Evolutionary conservation across 2,888 invertebrate genomes (phyloP).

Genomic region (Acronicta leporina): DNA sequence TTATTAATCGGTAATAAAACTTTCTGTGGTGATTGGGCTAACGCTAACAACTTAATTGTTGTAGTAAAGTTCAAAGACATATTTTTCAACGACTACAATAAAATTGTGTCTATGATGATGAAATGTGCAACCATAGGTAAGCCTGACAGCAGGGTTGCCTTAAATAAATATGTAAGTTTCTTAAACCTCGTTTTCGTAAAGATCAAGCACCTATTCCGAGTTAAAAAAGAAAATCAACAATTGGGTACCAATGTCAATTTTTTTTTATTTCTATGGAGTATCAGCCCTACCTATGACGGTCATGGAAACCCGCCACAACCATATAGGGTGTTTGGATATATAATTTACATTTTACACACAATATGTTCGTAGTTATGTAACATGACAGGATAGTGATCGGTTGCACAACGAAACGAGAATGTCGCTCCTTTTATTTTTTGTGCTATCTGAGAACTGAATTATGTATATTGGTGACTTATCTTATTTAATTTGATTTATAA

Average conservation of each 20-base stretch:
- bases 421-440: constrained; percentile 32
- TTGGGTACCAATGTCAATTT: no score
- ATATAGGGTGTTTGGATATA: constrained; percentile 61
- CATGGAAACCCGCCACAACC: constrained; percentile 43
- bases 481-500: background rate
- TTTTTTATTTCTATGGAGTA: no score
- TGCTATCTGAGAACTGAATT: constrained; percentile 27
- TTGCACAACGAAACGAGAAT: constrained; percentile 48
- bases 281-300: constrained; percentile 26
- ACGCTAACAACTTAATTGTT: constrained; percentile 30
- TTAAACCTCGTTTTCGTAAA: no score
- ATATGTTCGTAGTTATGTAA: constrained; percentile 53
- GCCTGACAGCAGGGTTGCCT: constrained; percentile 28
- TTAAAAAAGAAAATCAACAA: no score
- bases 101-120: constrained; percentile 64
- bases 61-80: constrained; percentile 33
- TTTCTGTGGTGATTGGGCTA: constrained; percentile 45
- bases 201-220: no score
- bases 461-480: constrained; percentile 2
- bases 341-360: constrained; percentile 58
- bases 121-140: constrained; percentile 20
- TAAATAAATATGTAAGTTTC: constrained; percentile 5
- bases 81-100: constrained; percentile 29
- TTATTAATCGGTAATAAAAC: constrained; percentile 43
- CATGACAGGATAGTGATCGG: constrained; percentile 51